Evolutionary conservation across 2,797 vertebrate genomes (phyloP).

Genomic region (Hybognathus amarus): DNA sequence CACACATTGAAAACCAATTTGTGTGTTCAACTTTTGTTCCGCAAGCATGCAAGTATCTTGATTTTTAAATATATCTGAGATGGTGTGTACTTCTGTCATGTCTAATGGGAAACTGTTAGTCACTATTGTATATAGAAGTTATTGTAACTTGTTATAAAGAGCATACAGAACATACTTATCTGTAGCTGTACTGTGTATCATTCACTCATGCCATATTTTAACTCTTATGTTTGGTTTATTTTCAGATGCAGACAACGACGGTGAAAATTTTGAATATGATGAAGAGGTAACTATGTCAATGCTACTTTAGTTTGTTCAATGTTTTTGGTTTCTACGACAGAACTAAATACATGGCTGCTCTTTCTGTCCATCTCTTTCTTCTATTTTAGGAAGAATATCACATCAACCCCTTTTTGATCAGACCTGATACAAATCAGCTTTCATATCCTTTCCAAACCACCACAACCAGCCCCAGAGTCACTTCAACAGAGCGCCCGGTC

Average conservation of each 20-base stretch:
- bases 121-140: background rate
- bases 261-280: conserved; percentile 82
- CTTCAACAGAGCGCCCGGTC: conserved; percentile 66
- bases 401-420: conserved; percentile 62
- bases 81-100: conserved; percentile 43
- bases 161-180: background rate
- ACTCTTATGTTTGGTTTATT: conserved; percentile 70
- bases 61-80: conserved; percentile 41
- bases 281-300: conserved; percentile 64
- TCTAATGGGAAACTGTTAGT: background rate
- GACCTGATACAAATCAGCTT: conserved; percentile 58
- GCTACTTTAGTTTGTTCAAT: background rate
- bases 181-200: background rate
- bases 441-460: conserved; percentile 53
- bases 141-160: background rate
- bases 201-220: background rate
- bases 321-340: background rate
- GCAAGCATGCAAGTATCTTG: background rate
- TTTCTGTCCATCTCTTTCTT: conserved; percentile 27
- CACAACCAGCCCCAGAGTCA: conserved; percentile 49
- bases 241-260: conserved; percentile 82
- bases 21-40: background rate
- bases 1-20: conserved; percentile 22
- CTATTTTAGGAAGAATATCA: conserved; percentile 64
- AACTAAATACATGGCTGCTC: background rate